These are phyloP conservation scores for Eupithecia insigniata DNA, from an alignment of 2,888 invertebrate species.

Conservation along the genomic window DNA sequence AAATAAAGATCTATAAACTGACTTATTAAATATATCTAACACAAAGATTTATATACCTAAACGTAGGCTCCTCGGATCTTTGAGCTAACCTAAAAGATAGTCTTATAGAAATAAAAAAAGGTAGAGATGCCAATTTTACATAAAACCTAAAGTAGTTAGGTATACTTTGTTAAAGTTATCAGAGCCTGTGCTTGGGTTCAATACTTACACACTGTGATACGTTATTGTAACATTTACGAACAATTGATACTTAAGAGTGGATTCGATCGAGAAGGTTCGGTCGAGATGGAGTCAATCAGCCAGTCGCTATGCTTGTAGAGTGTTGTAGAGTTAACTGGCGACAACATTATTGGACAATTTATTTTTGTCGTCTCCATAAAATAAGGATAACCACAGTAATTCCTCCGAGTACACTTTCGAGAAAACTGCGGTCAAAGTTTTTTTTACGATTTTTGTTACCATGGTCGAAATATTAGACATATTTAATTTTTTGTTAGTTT, in stretches of 20 bases:
- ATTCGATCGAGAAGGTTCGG: conserved; percentile 4
- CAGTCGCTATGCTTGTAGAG: neutral
- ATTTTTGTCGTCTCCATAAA: neutral
- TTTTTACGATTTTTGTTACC: too few relatives aligned
- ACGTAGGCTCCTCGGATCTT: too few relatives aligned
- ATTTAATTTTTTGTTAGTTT: too few relatives aligned
- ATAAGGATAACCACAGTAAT: too few relatives aligned
- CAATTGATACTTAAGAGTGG: conserved; percentile 3
- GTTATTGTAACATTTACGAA: neutral
- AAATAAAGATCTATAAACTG: too few relatives aligned
- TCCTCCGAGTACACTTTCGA: too few relatives aligned
- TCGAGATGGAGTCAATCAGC: neutral
- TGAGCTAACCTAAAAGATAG: neutral
- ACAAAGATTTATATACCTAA: too few relatives aligned
- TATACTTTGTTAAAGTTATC: neutral
- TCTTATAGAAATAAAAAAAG: neutral
- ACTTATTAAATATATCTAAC: too few relatives aligned
- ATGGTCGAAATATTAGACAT: too few relatives aligned
- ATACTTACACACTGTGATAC: neutral
- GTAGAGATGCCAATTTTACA: neutral
- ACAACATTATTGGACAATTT: neutral
- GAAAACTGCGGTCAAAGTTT: too few relatives aligned
- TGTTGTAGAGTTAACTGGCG: neutral
- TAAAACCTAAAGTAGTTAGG: neutral
- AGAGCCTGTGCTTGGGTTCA: neutral